phyloP scores from a whole-genome alignment of 2,797 vertebrate species.

The Monodelphis domestica region DNA sequence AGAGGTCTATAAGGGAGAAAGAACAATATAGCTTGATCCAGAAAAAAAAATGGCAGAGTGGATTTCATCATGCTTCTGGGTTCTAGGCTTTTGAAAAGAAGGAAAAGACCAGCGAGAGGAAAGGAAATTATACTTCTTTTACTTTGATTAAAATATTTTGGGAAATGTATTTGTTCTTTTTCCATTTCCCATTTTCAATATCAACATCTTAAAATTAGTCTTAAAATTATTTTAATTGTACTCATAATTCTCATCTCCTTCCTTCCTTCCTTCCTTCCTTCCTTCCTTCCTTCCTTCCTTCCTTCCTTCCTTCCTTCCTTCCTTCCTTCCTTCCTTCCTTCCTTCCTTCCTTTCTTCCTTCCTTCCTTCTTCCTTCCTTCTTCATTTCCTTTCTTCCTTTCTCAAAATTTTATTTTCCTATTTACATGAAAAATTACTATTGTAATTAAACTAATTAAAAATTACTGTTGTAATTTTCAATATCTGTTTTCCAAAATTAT shows the following conservation, averaged over 20 bases:
- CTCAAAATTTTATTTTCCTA: no score
- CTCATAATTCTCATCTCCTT: neutral
- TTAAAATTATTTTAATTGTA: neutral
- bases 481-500: no score
- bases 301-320: no score
- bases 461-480: no score
- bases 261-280: no score
- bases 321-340: no score
- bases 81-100: neutral
- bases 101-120: neutral
- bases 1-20: neutral
- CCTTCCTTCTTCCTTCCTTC: no score
- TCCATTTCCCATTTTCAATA: neutral
- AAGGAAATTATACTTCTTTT: neutral
- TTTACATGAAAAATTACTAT: no score
- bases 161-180: neutral
- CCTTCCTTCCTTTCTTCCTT: no score
- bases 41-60: neutral
- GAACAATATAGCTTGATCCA: neutral
- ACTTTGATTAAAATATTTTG: neutral
- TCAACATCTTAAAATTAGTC: neutral
- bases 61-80: neutral
- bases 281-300: no score
- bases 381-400: no score
- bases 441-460: no score